Evolutionary conservation across 2,113 vertebrate genomes (phyloP).

Genomic region (Perognathus longimembris): DNA sequence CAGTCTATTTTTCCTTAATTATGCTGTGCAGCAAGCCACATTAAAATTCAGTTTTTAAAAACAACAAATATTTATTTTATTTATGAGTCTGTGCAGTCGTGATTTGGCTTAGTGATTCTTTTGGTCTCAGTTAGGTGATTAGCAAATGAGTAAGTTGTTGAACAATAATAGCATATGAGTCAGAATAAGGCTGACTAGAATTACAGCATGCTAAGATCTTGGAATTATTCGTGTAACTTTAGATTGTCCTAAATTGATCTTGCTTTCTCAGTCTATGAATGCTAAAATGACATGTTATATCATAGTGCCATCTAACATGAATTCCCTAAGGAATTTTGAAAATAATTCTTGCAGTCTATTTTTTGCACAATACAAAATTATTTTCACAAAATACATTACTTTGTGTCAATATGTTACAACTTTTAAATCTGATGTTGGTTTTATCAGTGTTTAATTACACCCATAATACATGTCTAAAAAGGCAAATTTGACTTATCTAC

Average conservation of each 20-base stretch:
- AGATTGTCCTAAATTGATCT: conserved; percentile 1
- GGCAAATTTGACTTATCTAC: conserved; percentile 31
- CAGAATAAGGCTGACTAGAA: neutral
- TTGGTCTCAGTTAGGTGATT: neutral
- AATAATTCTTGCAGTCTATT: conserved; percentile 11
- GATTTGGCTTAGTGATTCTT: conserved; percentile 13
- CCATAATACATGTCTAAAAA: neutral
- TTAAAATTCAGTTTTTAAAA: conserved; percentile 24
- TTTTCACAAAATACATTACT: conserved; percentile 3
- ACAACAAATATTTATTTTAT: conserved; percentile 26
- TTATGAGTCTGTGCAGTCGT: neutral
- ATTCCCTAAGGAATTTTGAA: conserved; percentile 3
- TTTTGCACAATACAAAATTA: neutral
- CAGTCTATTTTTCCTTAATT: conserved; percentile 21
- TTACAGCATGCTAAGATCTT: neutral
- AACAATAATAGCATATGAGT: neutral
- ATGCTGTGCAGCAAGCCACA: neutral
- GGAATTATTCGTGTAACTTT: neutral
- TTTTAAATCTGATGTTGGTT: neutral
- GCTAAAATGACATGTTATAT: neutral
- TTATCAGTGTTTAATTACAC: conserved; percentile 26
- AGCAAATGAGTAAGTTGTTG: neutral
- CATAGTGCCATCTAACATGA: neutral
- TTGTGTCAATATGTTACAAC: neutral
- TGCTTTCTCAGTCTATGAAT: conserved; percentile 7